A percentile compares a stretch with the other conserved stretches of the same genome.
These are phyloP conservation scores for human (Homo sapiens) DNA, from an alignment of 2,113 vertebrate species.

Conservation along the genomic window DNA sequence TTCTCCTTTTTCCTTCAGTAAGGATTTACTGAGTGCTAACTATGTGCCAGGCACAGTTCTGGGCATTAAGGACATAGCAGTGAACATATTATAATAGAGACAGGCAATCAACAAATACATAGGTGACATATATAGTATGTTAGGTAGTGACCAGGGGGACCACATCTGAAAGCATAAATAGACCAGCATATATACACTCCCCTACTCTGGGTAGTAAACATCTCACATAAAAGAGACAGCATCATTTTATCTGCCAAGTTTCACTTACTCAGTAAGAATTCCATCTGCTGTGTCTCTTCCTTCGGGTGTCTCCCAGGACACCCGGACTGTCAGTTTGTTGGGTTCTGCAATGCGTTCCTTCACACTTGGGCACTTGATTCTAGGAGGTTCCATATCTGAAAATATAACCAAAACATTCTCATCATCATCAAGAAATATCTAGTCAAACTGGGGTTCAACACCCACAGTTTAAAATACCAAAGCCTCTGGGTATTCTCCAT, in stretches of 20 bases:
- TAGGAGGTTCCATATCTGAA: conserved; percentile 92
- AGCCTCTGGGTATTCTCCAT: background rate
- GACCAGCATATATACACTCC: background rate
- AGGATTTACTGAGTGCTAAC: background rate
- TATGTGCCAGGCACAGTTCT: background rate
- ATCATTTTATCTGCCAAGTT: background rate
- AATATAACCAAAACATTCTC: conserved; percentile 42
- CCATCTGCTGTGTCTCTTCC: conserved; percentile 96
- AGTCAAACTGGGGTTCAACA: background rate
- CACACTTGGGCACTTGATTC: conserved; percentile 95
- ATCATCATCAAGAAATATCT: conserved; percentile 20
- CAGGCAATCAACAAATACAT: background rate
- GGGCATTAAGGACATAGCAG: background rate
- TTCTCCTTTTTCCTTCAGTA: background rate
- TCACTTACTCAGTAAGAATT: conserved; percentile 96
- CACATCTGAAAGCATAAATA: background rate
- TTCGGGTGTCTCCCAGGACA: conserved; percentile 97
- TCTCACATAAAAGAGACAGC: background rate
- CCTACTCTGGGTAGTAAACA: background rate
- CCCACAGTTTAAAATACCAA: background rate
- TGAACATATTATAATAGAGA: background rate
- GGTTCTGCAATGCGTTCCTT: conserved; percentile 96
- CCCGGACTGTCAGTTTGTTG: conserved; percentile 93
- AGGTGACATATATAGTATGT: background rate
- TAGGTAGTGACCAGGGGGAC: background rate